phyloP scores from a whole-genome alignment of 2,888 invertebrate genomes.

The Venusia cambrica region DNA sequence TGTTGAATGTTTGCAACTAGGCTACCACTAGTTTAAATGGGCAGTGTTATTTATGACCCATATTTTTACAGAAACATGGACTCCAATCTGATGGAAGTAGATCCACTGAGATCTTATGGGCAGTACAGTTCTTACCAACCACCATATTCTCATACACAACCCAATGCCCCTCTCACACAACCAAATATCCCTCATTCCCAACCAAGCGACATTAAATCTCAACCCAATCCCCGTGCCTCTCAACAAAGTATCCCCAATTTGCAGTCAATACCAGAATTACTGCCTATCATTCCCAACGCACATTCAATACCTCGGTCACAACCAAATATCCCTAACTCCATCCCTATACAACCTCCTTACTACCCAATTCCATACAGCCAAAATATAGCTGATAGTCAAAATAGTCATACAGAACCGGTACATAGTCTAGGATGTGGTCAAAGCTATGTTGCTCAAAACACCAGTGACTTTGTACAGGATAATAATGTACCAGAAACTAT shows the following conservation, averaged over 20 bases:
- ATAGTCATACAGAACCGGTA: no score
- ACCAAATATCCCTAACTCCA: slow-evolving; percentile 19
- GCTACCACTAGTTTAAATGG: no score
- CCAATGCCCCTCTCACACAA: slow-evolving; percentile 10
- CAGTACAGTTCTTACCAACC: slow-evolving; percentile 30
- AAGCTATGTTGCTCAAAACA: no score
- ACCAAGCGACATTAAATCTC: background rate
- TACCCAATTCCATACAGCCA: slow-evolving; percentile 26
- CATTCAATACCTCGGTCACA: background rate
- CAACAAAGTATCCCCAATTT: slow-evolving; percentile 6
- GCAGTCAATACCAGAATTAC: no score
- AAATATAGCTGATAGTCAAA: slow-evolving; percentile 4
- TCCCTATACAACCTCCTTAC: slow-evolving; percentile 36
- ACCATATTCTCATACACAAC: slow-evolving; percentile 28
- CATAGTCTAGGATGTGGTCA: no score
- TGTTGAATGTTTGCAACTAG: no score
- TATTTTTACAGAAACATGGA: slow-evolving; percentile 39
- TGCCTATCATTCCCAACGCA: background rate
- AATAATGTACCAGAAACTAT: background rate
- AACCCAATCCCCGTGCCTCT: slow-evolving; percentile 18
- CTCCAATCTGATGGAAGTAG: slow-evolving; percentile 44
- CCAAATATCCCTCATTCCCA: slow-evolving; percentile 13
- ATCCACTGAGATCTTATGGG: slow-evolving; percentile 53
- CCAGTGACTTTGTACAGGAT: no score
- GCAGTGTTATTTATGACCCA: background rate